Evolutionary conservation across 2,888 invertebrate species (phyloP), one percentile per base, ranked within the genome.

Genomic region (Mamestra brassicae): DNA sequence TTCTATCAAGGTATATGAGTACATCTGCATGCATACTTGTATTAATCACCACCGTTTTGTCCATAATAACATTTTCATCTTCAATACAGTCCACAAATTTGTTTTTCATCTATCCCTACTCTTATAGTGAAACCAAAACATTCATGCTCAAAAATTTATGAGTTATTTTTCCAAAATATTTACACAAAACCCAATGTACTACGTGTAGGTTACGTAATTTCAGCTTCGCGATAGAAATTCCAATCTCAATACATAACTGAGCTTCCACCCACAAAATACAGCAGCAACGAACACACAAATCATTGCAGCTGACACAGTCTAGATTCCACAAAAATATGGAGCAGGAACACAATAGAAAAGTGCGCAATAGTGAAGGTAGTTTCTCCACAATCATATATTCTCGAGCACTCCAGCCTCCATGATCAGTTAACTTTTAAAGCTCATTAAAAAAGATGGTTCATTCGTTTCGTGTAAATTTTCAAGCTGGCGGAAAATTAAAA

Each of bases 401-500:
- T 80, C 69, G 63, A 64, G 78, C 82, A 85, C 88, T 87, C 80
- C 74, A 85, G 70, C 82, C 71, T 54, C 89, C 90, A 90, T 92
- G 93, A 95, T 95, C 94, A 94, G 94, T 95, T 95, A 95, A 95
- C 95, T 95, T 95, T 95, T 94, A 93, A 93, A 94, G 94, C 95
- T 96, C 96, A 96, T 96, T 96, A 96, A 96, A 96, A 95, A 94
- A 95, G 95, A 96, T 93, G 94, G 94, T 95, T 94, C 95, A 94
- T 95, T 96, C 94, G 90, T 91, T 92, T 92, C 91, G 93, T 93
- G 93, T 95, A 94, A 93, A 95, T 94, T 95, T 95, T 90, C 93
- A 92, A 90, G 90, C 91, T 89, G 90, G 94, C 96, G 96, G 96
- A 96, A 96, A 96, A 96, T 96, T 96, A 96, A 96, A 96, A 96